phyloP scores from a whole-genome alignment of 2,113 vertebrate species.

The Pelobates fuscus region DNA sequence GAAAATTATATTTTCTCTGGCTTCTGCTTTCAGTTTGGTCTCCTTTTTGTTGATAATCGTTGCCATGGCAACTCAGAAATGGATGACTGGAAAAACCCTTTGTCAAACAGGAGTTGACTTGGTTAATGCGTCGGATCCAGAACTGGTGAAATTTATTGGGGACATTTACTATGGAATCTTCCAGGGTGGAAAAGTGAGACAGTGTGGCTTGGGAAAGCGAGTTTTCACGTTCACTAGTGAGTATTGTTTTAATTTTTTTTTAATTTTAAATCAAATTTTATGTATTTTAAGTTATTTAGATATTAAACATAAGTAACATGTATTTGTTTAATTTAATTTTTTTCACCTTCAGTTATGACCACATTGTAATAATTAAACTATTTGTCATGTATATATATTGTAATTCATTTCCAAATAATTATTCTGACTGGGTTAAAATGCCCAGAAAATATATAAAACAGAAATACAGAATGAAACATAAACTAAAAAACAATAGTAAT shows the following conservation, averaged over 20 bases:
- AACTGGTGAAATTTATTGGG: constrained; percentile 88
- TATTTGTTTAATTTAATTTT: too few relatives aligned
- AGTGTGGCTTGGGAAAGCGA: constrained; percentile 85
- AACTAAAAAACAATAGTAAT: too few relatives aligned
- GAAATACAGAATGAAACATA: too few relatives aligned
- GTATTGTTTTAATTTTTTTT: constrained; percentile 57
- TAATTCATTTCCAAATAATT: too few relatives aligned
- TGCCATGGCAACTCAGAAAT: constrained; percentile 82
- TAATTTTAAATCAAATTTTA: too few relatives aligned
- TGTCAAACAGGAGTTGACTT: constrained; percentile 93
- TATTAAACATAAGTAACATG: too few relatives aligned
- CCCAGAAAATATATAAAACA: too few relatives aligned
- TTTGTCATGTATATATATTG: too few relatives aligned
- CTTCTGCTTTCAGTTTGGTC: constrained; percentile 77
- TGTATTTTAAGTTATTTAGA: too few relatives aligned
- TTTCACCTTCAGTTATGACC: too few relatives aligned
- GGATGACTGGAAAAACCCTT: constrained; percentile 86
- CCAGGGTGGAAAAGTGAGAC: constrained; percentile 83
- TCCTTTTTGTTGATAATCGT: constrained; percentile 80
- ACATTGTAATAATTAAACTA: too few relatives aligned
- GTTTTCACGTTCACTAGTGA: constrained; percentile 87
- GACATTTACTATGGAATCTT: constrained; percentile 92
- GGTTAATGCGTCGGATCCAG: constrained; percentile 88
- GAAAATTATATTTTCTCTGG: constrained; percentile 78
- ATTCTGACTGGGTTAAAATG: too few relatives aligned